Percentiles rank a stretch among this genome's conserved stretches.
phyloP scores from a whole-genome alignment of 2,888 invertebrate species.

The Phania funesta region DNA sequence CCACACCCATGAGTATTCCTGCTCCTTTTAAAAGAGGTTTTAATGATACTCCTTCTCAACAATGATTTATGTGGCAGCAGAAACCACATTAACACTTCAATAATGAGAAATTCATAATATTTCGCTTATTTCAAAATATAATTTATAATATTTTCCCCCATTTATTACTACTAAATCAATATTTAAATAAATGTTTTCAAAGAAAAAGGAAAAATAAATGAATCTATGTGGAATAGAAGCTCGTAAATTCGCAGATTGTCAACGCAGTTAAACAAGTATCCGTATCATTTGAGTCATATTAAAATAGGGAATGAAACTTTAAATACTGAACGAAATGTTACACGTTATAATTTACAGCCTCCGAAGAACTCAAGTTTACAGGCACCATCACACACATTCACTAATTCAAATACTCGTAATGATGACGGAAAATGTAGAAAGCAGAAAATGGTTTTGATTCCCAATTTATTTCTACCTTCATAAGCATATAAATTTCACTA shows the following conservation, averaged over 20 bases:
- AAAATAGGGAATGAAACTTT: slow-evolving; percentile 47
- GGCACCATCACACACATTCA: neutral
- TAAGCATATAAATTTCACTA: slow-evolving; percentile 27
- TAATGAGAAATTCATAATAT: slow-evolving; percentile 35
- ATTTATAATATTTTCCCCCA: slow-evolving; percentile 28
- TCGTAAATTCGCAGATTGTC: slow-evolving; percentile 61
- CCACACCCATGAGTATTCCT: neutral
- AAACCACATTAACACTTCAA: slow-evolving; percentile 51
- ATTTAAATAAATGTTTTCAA: neutral
- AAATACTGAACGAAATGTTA: slow-evolving; percentile 32
- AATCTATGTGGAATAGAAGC: slow-evolving; percentile 27
- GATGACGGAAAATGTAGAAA: neutral
- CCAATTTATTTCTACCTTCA: slow-evolving; percentile 28
- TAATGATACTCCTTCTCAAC: slow-evolving; percentile 1
- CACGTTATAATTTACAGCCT: slow-evolving; percentile 45
- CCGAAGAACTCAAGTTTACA: neutral
- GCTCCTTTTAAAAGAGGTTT: neutral
- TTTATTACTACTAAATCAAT: slow-evolving; percentile 31
- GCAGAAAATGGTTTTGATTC: slow-evolving; percentile 8
- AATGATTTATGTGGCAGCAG: slow-evolving; percentile 11
- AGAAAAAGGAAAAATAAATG: neutral
- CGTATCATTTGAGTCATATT: slow-evolving; percentile 48
- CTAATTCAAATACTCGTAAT: slow-evolving; percentile 24
- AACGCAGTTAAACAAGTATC: slow-evolving; percentile 35
- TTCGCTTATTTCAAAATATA: slow-evolving; percentile 19